Percentiles rank a stretch among this genome's conserved stretches.
These are phyloP conservation scores for Dermochelys coriacea DNA, from an alignment of 2,797 vertebrate genomes.

Conservation along the genomic window DNA sequence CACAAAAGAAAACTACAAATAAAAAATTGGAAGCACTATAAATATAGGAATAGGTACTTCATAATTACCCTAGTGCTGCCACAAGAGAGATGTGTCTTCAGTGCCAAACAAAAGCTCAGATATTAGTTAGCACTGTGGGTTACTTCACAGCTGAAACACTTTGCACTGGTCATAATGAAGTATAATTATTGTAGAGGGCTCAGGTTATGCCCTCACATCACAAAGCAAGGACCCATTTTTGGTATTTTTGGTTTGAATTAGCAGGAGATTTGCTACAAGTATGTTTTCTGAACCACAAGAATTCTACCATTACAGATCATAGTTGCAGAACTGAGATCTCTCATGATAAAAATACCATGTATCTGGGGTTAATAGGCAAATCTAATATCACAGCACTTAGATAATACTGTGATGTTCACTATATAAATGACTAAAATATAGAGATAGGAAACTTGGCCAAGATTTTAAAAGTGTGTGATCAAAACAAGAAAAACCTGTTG, in stretches of 20 bases:
- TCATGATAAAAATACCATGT: not conserved
- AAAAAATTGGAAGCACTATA: not conserved
- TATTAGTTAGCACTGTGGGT: not conserved
- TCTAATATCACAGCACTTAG: not conserved
- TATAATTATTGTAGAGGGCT: not conserved
- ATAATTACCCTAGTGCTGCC: not conserved
- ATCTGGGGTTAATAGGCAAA: not conserved
- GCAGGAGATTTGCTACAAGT: not conserved
- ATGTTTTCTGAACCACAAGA: conserved; percentile 19
- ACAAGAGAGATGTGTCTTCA: not conserved
- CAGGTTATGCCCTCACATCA: not conserved
- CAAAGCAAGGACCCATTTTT: not conserved
- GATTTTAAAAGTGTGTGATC: not conserved
- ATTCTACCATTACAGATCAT: not conserved
- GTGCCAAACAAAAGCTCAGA: not conserved
- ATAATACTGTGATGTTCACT: not conserved
- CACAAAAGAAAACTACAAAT: conserved; percentile 6
- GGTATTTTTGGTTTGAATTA: not conserved
- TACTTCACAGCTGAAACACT: not conserved
- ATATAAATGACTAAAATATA: not conserved
- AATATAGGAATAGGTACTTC: not conserved
- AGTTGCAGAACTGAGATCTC: not conserved
- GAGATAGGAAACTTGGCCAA: not conserved
- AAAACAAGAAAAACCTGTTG: not conserved
- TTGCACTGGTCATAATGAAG: not conserved